Evolutionary conservation across 2,113 vertebrate species (phyloP).

Genomic region (Pardalotus punctatus): DNA sequence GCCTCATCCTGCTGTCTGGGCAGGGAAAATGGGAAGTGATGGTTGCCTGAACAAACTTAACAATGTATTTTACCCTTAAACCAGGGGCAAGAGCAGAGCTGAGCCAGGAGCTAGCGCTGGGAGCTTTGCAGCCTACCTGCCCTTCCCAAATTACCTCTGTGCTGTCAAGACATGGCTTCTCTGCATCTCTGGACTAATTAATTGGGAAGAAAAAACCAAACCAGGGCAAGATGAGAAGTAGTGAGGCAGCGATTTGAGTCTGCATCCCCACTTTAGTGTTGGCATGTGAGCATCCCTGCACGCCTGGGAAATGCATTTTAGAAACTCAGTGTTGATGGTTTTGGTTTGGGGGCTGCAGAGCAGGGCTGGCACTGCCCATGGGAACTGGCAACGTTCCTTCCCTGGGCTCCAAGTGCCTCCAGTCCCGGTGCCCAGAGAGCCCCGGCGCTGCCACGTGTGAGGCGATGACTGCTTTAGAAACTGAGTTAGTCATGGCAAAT

Average conservation of each 20-base stretch:
- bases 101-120: not conserved
- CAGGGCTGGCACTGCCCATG: not conserved
- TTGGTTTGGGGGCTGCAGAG: not conserved
- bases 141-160: not conserved
- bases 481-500: not conserved
- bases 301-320: not conserved
- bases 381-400: fast-evolving
- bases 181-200: not conserved
- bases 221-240: not conserved
- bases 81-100: not conserved
- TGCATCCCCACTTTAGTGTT: fast-evolving
- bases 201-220: not conserved
- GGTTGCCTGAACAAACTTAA: not conserved
- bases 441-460: not conserved
- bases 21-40: fast-evolving
- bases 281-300: not conserved
- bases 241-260: fast-evolving
- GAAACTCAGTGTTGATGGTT: fast-evolving
- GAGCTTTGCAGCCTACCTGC: not conserved
- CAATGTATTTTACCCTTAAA: not conserved
- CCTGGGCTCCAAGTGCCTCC: not conserved
- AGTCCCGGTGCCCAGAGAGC: not conserved
- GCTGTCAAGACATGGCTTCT: not conserved
- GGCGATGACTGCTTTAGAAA: fast-evolving
- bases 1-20: not conserved